Base-by-base conservation (phyloP, 2,888 invertebrate genomes). In the Rhodophaea formosa region DNA sequence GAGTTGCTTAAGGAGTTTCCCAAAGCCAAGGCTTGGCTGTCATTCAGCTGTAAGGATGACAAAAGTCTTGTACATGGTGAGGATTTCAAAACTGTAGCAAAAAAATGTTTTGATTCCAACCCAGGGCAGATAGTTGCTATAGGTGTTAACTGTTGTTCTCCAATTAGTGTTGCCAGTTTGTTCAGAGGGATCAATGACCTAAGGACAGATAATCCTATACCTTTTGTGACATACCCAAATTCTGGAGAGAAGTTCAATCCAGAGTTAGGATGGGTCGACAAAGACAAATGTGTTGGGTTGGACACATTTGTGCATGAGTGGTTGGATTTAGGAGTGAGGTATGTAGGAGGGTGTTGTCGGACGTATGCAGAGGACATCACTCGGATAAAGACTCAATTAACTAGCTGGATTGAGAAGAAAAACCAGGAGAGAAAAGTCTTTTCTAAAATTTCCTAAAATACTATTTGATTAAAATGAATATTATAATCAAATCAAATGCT, bases 281-380 rank as follows among this genome's bases (percentile, higher is more conserved):
- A 92, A 54, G 94, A 94, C 51, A 93, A 93, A 65, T 93, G 93
- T 75, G 92, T 93, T 54, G 92, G 94, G 1, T 86, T 97, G 0
- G 93, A 93, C 49, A 91, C 88, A 3, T 96, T 94, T 79, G 93
- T 97, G 0, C 87, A 92, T 0, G 93, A 94, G 61, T 98, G 98
- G 98, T 77, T 96, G 23, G 92, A 95, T 59, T 75, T 95, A 8
- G 97, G 97, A 1, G 96, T 96, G 1, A 93, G 91, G 59, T 96
- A 95, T 76, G 92, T 98, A 52, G 98, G 98, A 14, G 98, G 98
- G 0, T 99, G 98, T 75, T 99, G 98, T 83, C 92, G 97, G 67
- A 96, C 97, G 0, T 94, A 94, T 65, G 95, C 95, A 0, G 90
- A 93, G 5, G 97, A 98, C 76, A 94, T 98, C 54, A 86, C 88